phyloP scores from a whole-genome alignment of 2,113 vertebrate species.

The Callithrix jacchus region DNA sequence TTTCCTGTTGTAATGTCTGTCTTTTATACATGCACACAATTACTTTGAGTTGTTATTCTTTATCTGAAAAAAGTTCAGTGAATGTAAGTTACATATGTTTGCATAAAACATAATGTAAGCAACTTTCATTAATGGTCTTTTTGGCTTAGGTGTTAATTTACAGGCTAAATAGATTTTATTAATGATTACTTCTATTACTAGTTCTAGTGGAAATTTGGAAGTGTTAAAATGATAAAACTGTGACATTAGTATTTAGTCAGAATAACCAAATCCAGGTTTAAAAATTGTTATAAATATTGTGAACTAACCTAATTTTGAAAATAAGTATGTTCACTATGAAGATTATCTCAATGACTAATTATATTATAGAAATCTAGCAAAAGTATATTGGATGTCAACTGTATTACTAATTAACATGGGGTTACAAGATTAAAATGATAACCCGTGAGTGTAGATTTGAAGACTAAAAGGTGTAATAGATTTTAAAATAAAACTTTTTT shows the following conservation, averaged over 20 bases:
- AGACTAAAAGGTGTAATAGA: background rate
- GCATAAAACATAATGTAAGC: background rate
- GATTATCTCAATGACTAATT: background rate
- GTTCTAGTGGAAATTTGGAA: background rate
- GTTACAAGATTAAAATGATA: background rate
- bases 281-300: background rate
- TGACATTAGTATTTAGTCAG: background rate
- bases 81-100: background rate
- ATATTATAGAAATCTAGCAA: background rate
- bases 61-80: background rate
- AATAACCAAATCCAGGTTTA: background rate
- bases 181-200: background rate
- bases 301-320: background rate
- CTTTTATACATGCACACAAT: background rate
- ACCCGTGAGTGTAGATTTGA: background rate
- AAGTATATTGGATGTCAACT: background rate
- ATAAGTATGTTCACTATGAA: background rate
- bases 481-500: background rate
- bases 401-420: background rate
- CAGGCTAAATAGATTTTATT: background rate
- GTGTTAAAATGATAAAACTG: background rate
- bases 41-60: background rate
- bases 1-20: background rate
- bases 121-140: background rate
- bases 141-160: background rate